Evolutionary conservation across 2,888 invertebrate species (phyloP).

Genomic region (Tortricodes alternella): DNA sequence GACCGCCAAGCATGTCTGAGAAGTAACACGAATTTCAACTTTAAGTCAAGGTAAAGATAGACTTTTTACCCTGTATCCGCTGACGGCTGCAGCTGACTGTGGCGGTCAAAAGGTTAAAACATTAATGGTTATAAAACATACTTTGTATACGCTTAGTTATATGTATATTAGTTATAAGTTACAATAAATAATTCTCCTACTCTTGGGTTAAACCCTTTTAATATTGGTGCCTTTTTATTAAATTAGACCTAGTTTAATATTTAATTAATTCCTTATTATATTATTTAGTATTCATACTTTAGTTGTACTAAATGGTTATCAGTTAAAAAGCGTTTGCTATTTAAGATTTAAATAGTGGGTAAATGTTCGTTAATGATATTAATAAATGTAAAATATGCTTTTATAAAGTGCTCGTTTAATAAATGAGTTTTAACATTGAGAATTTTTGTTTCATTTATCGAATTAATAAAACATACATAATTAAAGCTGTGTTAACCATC

Average conservation of each 20-base stretch:
- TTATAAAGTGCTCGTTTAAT: slow-evolving; percentile 17
- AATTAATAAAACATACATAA: too few relatives aligned
- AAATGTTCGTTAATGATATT: slow-evolving; percentile 3
- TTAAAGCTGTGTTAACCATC: too few relatives aligned
- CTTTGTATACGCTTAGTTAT: slow-evolving; percentile 20
- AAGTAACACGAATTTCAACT: too few relatives aligned
- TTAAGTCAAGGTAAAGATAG: too few relatives aligned
- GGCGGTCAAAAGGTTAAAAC: too few relatives aligned
- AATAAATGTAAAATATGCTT: slow-evolving; percentile 12
- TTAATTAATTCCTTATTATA: not conserved
- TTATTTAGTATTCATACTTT: not conserved
- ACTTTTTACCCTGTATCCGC: too few relatives aligned
- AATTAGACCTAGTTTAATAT: not conserved
- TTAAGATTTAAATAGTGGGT: slow-evolving; percentile 7
- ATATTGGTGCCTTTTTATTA: slow-evolving; percentile 9
- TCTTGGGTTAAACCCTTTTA: slow-evolving; percentile 16
- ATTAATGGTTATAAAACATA: too few relatives aligned
- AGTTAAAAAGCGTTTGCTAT: slow-evolving; percentile 1
- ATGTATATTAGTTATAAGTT: not conserved
- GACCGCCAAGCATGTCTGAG: too few relatives aligned
- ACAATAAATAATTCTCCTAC: slow-evolving; percentile 1
- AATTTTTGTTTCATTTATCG: too few relatives aligned
- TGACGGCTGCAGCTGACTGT: too few relatives aligned
- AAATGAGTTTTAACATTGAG: slow-evolving; percentile 19
- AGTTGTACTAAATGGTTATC: not conserved